Evolutionary conservation across 2,888 invertebrate genomes (phyloP).

Genomic region (Cheilosia vernalis): DNA sequence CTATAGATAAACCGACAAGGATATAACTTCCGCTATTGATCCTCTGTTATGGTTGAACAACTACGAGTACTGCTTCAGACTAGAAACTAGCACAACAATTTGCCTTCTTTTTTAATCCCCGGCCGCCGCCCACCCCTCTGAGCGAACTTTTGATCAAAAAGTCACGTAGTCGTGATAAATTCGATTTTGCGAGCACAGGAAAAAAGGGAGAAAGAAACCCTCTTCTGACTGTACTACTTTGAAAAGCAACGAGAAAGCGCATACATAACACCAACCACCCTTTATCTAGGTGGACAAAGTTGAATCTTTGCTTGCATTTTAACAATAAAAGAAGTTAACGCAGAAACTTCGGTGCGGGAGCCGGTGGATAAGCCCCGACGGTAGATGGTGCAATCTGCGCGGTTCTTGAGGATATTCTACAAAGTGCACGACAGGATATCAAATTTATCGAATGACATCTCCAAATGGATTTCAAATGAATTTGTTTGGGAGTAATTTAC

Average conservation of each 20-base stretch:
- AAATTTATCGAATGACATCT: conserved; percentile 8
- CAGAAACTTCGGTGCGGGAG: conserved; percentile 18
- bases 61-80: conserved; percentile 26
- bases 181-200: conserved; percentile 59
- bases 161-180: conserved; percentile 74
- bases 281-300: conserved; percentile 42
- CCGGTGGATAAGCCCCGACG: conserved; percentile 1
- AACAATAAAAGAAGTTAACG: conserved; percentile 40
- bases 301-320: conserved; percentile 40
- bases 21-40: conserved; percentile 70
- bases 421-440: conserved; percentile 5
- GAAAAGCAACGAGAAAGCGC: conserved; percentile 4
- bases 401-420: not conserved
- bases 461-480: conserved; percentile 24
- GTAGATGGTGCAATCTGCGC: not conserved
- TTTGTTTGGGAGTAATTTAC: conserved; percentile 10
- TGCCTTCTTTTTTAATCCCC: not conserved
- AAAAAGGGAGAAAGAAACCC: conserved; percentile 7
- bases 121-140: not conserved
- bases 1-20: conserved; percentile 61
- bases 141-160: conserved; percentile 58
- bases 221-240: conserved; percentile 7
- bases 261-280: conserved; percentile 10
- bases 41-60: conserved; percentile 39
- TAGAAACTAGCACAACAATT: conserved; percentile 69